Conservation (phyloP, 2,797 vertebrate species). For the Knipowitschia caucasica region DNA sequence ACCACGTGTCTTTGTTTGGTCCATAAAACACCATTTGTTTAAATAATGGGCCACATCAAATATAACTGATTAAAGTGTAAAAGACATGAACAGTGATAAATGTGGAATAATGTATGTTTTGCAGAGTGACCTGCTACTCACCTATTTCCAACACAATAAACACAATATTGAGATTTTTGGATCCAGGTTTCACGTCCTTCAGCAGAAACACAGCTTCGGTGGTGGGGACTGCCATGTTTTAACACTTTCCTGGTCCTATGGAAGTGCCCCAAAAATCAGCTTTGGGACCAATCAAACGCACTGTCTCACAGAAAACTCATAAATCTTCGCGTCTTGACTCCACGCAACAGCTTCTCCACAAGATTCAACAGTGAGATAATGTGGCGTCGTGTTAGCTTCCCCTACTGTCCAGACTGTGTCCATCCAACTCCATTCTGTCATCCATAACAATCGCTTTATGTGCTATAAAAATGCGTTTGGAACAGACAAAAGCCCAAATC, state of each 20-base stretch:
- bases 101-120: too few species aligned
- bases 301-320: background rate
- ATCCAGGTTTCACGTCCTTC: conserved; percentile 96
- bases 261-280: conserved; percentile 1
- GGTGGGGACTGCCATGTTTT: conserved; percentile 76
- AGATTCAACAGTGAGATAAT: background rate
- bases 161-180: conserved; percentile 97
- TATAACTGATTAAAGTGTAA: background rate
- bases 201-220: conserved; percentile 84
- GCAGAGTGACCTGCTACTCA: conserved; percentile 78
- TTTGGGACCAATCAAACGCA: background rate
- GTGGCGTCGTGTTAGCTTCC: conserved; percentile 1
- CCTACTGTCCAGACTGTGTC: background rate
- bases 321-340: background rate
- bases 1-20: too few species aligned
- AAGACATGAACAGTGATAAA: too few species aligned
- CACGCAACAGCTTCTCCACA: background rate
- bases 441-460: background rate
- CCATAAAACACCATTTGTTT: too few species aligned
- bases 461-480: background rate
- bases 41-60: too few species aligned
- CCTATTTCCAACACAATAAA: conserved; percentile 99
- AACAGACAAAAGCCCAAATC: background rate
- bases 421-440: background rate
- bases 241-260: background rate